phyloP scores from a whole-genome alignment of 2,888 invertebrate genomes.

The Mayetiola destructor region DNA sequence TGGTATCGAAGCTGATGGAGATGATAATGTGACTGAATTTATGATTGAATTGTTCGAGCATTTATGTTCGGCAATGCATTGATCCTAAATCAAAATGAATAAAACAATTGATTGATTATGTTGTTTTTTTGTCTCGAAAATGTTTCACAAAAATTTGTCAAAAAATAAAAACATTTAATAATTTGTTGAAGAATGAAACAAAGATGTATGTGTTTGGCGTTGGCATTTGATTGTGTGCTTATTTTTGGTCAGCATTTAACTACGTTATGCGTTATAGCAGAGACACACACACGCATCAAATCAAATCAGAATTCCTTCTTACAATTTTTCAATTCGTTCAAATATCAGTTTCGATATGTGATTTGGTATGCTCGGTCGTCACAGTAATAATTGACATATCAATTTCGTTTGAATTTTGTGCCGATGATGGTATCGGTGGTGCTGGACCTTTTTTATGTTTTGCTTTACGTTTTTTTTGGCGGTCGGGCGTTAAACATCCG shows the following conservation, averaged over 20 bases:
- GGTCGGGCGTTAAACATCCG: not conserved
- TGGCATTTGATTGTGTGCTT: not conserved
- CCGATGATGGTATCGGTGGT: constrained; percentile 25
- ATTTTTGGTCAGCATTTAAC: not conserved
- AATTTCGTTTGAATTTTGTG: not conserved
- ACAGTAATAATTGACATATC: not conserved
- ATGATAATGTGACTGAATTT: too few relatives aligned
- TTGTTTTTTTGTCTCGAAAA: too few relatives aligned
- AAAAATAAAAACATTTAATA: not conserved
- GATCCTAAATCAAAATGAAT: not conserved
- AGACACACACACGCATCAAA: not conserved
- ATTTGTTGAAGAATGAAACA: not conserved
- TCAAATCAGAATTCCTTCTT: too few relatives aligned
- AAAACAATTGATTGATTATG: not conserved
- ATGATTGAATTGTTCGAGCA: too few relatives aligned
- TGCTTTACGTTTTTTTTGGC: not conserved
- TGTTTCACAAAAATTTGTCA: too few relatives aligned
- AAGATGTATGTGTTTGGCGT: not conserved
- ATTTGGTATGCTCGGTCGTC: not conserved
- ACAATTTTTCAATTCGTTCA: not conserved
- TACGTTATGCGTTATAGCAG: too few relatives aligned
- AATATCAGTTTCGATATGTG: not conserved
- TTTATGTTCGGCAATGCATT: too few relatives aligned
- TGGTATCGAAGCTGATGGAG: too few relatives aligned
- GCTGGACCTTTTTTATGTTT: constrained; percentile 31